Base-by-base conservation (phyloP, 92 coral and sea anemone species). In the Ricordea florida region DNA sequence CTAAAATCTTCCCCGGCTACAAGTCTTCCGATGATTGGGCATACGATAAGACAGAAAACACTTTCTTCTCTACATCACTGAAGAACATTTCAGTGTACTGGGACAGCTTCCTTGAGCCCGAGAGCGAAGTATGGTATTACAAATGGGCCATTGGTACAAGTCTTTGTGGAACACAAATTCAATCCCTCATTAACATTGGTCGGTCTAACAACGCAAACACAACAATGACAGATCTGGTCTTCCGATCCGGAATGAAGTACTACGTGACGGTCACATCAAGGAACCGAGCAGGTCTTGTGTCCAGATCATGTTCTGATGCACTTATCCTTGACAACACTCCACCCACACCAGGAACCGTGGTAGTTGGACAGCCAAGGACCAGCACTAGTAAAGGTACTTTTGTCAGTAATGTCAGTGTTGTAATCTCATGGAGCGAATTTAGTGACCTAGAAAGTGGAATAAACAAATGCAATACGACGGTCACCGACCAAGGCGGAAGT, bases 81-180 rank as follows among this genome's bases (percentile, higher is more conserved):
- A 50, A 77, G 6, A 66, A 66, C 24, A 66, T 93, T n/a, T 77
- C 79, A 13, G 93, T 82, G 27, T 62, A 87, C 66, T 93, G 96
- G 98, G 23, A 66, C 25, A 66, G 75, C 8, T 93, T 93, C 57
- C 55, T 47, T 20, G 98, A 93, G 62, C 84, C 35, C 6, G 98
- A 93, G 57, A 93, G 98, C 57, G 93, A 89, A 49, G 18, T 93
- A 3, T 93, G 98, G 98, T 93, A 72, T 70, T 93, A 89, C 78
- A 93, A 90, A 57, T 93, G 98, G 98, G 90, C 96, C 16, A 84
- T 93, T 11, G 98, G 98, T 4, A 90, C 91, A 26, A 73, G 78
- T 29, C 77, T 66, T 30, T 93, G 98, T 67, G 96, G 96, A 3
- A 83, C 96, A 14, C 98, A 93, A 38, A 77, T 93, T 31, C 98